These are phyloP conservation scores for Pachyramphus minor DNA, from an alignment of 2,113 vertebrate genomes.

Conservation along the genomic window DNA sequence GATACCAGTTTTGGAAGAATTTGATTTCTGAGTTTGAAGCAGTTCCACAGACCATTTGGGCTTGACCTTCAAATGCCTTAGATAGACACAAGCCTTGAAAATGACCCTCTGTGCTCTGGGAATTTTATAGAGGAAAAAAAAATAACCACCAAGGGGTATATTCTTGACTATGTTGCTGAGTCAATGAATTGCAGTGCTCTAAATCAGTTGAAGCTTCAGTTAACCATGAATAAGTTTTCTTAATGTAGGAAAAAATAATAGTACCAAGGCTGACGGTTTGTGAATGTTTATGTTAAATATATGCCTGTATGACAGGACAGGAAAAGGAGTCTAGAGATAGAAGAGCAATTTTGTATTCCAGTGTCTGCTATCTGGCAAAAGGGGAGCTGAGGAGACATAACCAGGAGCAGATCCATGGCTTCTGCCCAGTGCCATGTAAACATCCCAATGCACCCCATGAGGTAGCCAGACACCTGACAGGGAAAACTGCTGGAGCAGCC, in stretches of 20 bases:
- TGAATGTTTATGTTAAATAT: neutral
- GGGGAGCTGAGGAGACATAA: neutral
- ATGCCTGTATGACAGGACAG: neutral
- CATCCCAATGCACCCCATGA: neutral
- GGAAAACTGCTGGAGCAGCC: neutral
- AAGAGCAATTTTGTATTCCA: neutral
- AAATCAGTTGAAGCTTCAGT: neutral
- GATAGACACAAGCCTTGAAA: constrained; percentile 8
- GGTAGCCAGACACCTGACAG: neutral
- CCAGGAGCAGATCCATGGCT: neutral
- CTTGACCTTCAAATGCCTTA: constrained; percentile 12
- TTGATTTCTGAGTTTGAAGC: neutral
- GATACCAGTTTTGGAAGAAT: neutral
- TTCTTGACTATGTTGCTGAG: neutral
- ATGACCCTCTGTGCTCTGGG: neutral
- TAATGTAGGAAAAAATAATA: neutral
- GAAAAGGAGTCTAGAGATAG: neutral
- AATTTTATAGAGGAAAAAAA: neutral
- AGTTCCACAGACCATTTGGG: neutral
- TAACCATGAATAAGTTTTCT: neutral
- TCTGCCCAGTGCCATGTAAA: neutral
- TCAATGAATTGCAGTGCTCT: neutral
- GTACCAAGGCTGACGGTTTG: neutral
- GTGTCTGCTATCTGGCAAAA: neutral
- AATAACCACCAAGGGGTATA: neutral